Conservation (phyloP, 1,140 invertebrate species). For the Zaprionus vittiger region DNA sequence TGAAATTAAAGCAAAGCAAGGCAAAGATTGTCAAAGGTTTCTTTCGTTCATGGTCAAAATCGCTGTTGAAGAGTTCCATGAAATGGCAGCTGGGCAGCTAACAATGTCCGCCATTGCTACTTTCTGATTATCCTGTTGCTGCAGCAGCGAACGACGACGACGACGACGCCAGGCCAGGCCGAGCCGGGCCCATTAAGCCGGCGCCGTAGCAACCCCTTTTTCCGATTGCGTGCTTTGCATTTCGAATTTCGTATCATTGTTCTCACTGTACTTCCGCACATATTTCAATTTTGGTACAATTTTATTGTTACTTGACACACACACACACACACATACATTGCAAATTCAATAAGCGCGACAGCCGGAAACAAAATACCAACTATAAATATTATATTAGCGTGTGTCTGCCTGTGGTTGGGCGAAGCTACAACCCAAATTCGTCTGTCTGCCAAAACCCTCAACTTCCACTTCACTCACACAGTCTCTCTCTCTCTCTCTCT, state of each 20-base stretch:
- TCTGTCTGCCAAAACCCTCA: slow-evolving; percentile 16
- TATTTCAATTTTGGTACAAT: slow-evolving; percentile 49
- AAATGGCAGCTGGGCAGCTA: slow-evolving; percentile 22
- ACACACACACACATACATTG: neutral
- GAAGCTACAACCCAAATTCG: neutral
- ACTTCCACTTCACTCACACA: slow-evolving; percentile 8
- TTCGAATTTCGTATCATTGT: slow-evolving; percentile 21
- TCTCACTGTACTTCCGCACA: slow-evolving; percentile 54
- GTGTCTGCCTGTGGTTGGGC: slow-evolving; percentile 33
- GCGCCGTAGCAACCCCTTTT: slow-evolving; percentile 46
- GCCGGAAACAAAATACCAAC: slow-evolving; percentile 75
- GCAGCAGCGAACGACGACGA: neutral
- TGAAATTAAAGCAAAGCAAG: slow-evolving; percentile 17
- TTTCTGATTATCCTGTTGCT: slow-evolving; percentile 72
- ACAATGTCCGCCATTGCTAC: slow-evolving; percentile 27
- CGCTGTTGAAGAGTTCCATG: neutral
- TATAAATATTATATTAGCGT: slow-evolving; percentile 79
- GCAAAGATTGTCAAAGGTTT: slow-evolving; percentile 5
- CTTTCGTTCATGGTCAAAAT: slow-evolving; percentile 20
- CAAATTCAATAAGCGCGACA: slow-evolving; percentile 66
- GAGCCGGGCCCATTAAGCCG: neutral
- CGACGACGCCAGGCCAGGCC: too few relatives aligned
- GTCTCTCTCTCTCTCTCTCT: neutral
- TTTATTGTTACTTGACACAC: slow-evolving; percentile 9
- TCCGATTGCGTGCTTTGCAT: slow-evolving; percentile 40